Evolutionary conservation across 2,888 invertebrate species (phyloP), one percentile per base, ranked within the genome.

Genomic region (Coenonympha arcania): DNA sequence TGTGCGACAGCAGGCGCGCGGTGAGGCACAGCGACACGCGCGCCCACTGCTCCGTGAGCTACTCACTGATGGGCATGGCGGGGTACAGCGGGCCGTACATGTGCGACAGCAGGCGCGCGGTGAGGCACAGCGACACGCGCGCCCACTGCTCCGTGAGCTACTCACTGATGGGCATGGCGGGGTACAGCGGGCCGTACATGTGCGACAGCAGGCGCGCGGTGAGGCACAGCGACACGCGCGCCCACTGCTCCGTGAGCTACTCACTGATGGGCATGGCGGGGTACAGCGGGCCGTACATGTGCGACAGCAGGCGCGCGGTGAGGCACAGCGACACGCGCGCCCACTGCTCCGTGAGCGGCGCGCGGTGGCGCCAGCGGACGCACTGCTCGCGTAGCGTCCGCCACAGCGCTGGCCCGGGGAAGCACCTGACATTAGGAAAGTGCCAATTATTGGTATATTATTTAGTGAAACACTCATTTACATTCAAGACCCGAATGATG

Each of bases 391-490:
- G 90, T 56, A 98, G 86, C 0, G 98, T 98, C 74, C 96, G 95
- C 98, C 98, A 98, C 59, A 98, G 85, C 1, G 96, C 94, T 4
- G 98, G 98, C 3, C 96, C 93, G 1, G 98, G 98, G 83, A 98
- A 98, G 71, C 95, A 96, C 57, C 86, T 85, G 57, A n/a, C n/a
- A n/a, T n/a, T n/a, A n/a, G n/a, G n/a, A n/a, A n/a, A n/a, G n/a
- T n/a, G n/a, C n/a, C n/a, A n/a, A n/a, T n/a, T n/a, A n/a, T n/a
- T n/a, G n/a, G n/a, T n/a, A n/a, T n/a, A n/a, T n/a, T n/a, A n/a
- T n/a, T n/a, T n/a, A n/a, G n/a, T n/a, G n/a, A n/a, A n/a, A n/a
- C n/a, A n/a, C n/a, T n/a, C n/a, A n/a, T n/a, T n/a, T n/a, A n/a
- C n/a, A n/a, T n/a, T n/a, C n/a, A n/a, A n/a, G n/a, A n/a, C n/a